Base-by-base conservation (phyloP, 2,888 invertebrate genomes). In the Noctua comes region DNA sequence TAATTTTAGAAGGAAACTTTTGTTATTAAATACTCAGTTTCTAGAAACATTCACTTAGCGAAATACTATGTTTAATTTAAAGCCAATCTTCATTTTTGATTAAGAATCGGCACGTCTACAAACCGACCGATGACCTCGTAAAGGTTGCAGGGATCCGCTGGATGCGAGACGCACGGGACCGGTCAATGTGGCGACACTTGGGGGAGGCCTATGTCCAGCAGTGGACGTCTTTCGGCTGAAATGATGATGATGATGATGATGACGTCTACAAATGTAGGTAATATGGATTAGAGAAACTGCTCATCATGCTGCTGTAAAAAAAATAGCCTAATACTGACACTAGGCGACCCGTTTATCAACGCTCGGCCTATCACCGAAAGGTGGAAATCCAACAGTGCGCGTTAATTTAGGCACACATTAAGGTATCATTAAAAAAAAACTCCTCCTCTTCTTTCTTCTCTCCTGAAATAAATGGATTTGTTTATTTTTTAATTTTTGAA, bases 1-100 rank as follows among this genome's bases (percentile, higher is more conserved):
- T 18, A 71, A 73, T 65, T 78, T 76, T 21, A 70, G 2, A 24
- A 16, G 11, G 1, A 21, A 76, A 76, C 36, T 86, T 78, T 68
- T n/a, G 43, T 57, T 36, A 43, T 64, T 72, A 16, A 54, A 64
- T 54, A n/a, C 66, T 70, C 0, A 10, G 64, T 59, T 68, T 70
- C 8, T 74, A 18, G 10, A 40, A 40, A 40, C 21, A 68, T 43
- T 40, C 43, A 7, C 8, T 24, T 27, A 46, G 18, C 24, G 24
- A n/a, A 77, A 59, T 77, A 16, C 18, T 21, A 76, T 36, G 13
- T 59, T 16, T 36, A 46, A 64, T 51, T 24, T 11, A 21, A 31
- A 11, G 36, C 4, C 11, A 31, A 54, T 40, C 2, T 43, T 71
- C 21, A 1, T 40, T 54, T 24, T 18, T 40, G 1, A 31, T 36